Evolutionary conservation across 1,140 invertebrate genomes (phyloP).

Genomic region (Caerostris darwini): DNA sequence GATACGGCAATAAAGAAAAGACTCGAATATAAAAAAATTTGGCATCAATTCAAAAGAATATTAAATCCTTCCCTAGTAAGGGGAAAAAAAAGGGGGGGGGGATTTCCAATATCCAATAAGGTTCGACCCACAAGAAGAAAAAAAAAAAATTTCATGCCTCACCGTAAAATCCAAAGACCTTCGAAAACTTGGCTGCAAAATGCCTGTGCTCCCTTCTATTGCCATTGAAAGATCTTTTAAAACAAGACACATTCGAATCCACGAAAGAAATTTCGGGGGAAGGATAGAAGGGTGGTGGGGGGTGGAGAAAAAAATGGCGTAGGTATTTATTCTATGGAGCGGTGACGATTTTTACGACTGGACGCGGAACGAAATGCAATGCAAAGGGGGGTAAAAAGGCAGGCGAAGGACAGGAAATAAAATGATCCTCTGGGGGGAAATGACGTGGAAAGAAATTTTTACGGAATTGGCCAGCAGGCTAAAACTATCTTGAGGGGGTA

Average conservation of each 20-base stretch:
- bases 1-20: no score
- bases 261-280: not conserved
- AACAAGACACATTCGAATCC: conserved; percentile 36
- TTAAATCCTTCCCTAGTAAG: no score
- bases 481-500: conserved; percentile 6
- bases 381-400: not conserved
- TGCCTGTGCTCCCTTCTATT: not conserved
- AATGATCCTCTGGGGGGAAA: conserved; percentile 49
- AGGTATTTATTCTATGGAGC: conserved; percentile 54
- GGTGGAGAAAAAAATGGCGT: no score
- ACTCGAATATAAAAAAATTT: no score
- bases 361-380: conserved; percentile 46
- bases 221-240: conserved; percentile 10
- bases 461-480: conserved; percentile 47
- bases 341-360: conserved; percentile 44
- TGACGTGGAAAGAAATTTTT: conserved; percentile 48
- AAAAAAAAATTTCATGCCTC: not conserved
- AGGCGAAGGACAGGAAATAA: conserved; percentile 39
- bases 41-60: no score
- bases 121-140: not conserved
- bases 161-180: conserved; percentile 9
- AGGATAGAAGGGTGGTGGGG: not conserved
- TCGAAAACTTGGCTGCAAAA: not conserved
- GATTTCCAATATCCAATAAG: not conserved
- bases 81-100: no score